Conservation (phyloP, 2,888 invertebrate species). For the Trilocha varians region DNA sequence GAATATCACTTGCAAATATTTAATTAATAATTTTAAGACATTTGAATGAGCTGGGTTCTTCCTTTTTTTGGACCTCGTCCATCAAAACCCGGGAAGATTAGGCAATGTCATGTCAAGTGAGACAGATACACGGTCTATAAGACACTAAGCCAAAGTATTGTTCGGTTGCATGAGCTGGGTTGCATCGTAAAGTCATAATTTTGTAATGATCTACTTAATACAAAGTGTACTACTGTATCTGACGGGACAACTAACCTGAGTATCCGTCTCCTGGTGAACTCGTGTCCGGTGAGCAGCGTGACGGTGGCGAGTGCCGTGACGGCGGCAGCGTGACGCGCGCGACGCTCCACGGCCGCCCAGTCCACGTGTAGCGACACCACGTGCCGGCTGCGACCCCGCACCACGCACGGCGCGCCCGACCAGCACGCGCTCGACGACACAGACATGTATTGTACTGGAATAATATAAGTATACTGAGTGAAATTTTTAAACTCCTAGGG, state of each 20-base stretch:
- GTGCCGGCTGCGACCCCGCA: conserved; percentile 33
- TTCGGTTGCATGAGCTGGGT: too few relatives aligned
- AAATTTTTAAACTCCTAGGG: too few relatives aligned
- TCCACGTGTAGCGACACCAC: conserved; percentile 30
- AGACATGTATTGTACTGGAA: conserved; percentile 48
- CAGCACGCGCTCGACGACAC: conserved; percentile 22
- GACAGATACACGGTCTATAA: too few relatives aligned
- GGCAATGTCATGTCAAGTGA: too few relatives aligned
- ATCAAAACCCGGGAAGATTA: too few relatives aligned
- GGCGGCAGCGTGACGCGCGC: conserved; percentile 28
- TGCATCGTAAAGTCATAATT: too few relatives aligned
- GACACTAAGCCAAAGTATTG: too few relatives aligned
- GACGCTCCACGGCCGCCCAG: conserved; percentile 45
- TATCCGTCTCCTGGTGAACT: conserved; percentile 46
- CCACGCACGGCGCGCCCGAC: conserved; percentile 29
- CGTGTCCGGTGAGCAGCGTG: conserved; percentile 48
- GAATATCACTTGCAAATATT: not conserved
- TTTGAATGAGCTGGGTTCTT: too few relatives aligned
- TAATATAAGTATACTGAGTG: not conserved
- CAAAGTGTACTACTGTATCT: not conserved
- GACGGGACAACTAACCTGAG: conserved; percentile 28
- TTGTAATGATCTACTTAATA: not conserved
- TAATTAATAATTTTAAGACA: too few relatives aligned
- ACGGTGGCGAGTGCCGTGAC: conserved; percentile 42
- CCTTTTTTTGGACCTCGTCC: too few relatives aligned